A percentile compares a stretch with the other conserved stretches of the same genome.
These are phyloP conservation scores for Drosophila cardini DNA, from an alignment of 1,140 invertebrate genomes.

Conservation along the genomic window DNA sequence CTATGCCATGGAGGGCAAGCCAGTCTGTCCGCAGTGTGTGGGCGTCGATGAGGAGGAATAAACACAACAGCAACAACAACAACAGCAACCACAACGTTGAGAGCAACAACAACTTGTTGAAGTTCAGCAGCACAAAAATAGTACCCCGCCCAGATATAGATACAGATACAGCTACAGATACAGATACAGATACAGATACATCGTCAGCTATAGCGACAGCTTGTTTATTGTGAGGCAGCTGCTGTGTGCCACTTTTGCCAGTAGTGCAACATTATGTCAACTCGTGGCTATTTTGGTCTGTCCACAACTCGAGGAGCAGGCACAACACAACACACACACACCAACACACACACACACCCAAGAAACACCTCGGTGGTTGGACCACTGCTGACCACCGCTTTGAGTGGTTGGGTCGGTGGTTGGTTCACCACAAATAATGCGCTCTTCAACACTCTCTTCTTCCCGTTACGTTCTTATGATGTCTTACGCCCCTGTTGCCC, in stretches of 20 bases:
- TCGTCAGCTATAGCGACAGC: neutral
- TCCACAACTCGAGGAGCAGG: constrained; percentile 8
- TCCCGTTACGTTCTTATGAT: constrained; percentile 8
- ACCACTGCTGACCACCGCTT: constrained; percentile 25
- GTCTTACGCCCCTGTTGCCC: constrained; percentile 53
- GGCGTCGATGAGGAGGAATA: constrained; percentile 94
- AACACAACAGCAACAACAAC: constrained; percentile 27
- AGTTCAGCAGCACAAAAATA: constrained; percentile 52
- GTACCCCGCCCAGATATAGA: constrained; percentile 29
- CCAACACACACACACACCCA: neutral
- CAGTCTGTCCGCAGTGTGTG: constrained; percentile 95
- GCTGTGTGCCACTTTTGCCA: constrained; percentile 34
- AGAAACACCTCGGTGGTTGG: constrained; percentile 7
- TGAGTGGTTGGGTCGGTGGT: constrained; percentile 34
- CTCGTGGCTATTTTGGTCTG: constrained; percentile 46
- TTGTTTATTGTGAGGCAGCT: constrained; percentile 32
- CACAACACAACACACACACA: constrained; percentile 12
- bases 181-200: constrained; percentile 24
- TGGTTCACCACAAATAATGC: neutral
- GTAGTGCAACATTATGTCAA: neutral
- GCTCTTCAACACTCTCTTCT: neutral
- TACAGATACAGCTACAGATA: constrained; percentile 17
- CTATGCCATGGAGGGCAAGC: constrained; percentile 97
- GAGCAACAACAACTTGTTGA: constrained; percentile 44
- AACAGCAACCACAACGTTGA: constrained; percentile 31